Percentiles rank a stretch among this genome's conserved stretches.
phyloP scores from a whole-genome alignment of 2,888 invertebrate genomes.

The Pinctada fucata region DNA sequence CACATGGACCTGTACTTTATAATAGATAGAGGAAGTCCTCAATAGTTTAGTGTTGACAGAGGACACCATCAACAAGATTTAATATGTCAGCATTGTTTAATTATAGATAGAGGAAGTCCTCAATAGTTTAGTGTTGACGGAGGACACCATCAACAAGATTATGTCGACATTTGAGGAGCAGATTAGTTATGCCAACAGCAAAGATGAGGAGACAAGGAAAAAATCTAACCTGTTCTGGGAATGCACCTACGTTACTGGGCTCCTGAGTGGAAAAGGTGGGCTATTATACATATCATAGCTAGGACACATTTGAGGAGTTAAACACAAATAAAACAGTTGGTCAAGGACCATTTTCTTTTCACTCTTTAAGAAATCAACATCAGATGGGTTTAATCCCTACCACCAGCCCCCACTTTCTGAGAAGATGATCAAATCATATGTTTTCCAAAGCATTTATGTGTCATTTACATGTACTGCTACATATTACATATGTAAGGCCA shows the following conservation, averaged over 20 bases:
- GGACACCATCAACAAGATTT: no score
- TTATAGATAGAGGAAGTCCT: constrained; percentile 58
- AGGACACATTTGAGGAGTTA: no score
- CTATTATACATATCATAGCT: neutral
- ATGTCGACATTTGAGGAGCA: constrained; percentile 60
- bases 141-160: constrained; percentile 51
- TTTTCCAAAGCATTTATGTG: no score
- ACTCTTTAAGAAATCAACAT: no score
- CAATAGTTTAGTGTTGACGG: constrained; percentile 49
- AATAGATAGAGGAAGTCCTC: constrained; percentile 57
- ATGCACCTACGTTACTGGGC: constrained; percentile 71
- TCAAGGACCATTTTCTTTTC: no score
- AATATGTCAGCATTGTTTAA: no score
- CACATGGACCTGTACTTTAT: no score
- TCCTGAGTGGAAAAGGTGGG: constrained; percentile 72
- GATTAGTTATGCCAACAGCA: constrained; percentile 66
- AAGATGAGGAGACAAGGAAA: constrained; percentile 58
- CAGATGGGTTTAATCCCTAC: no score
- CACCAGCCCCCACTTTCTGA: no score
- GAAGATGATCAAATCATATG: no score
- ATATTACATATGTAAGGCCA: neutral
- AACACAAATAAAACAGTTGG: no score
- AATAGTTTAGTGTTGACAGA: constrained; percentile 51
- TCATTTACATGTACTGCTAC: no score
- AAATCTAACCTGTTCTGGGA: constrained; percentile 72